A percentile compares a stretch with the other conserved stretches of the same genome.
phyloP scores from a whole-genome alignment of 2,797 vertebrate species.

The Cercopithecus neglectus region DNA sequence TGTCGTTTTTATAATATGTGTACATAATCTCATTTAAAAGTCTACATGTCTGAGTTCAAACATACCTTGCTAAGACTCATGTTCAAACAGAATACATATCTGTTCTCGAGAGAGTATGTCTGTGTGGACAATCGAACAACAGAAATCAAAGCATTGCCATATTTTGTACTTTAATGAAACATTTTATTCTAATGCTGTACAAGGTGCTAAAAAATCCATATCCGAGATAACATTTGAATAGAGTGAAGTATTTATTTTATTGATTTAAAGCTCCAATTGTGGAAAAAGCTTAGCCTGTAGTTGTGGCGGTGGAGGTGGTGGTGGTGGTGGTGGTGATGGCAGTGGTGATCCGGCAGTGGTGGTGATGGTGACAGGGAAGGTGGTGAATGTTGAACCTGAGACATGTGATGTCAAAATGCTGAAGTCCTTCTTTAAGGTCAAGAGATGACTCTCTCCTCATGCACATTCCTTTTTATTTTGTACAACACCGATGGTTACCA shows the following conservation, averaged over 20 bases:
- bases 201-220: slow-evolving; percentile 74
- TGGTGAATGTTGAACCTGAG: neutral
- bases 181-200: slow-evolving; percentile 63
- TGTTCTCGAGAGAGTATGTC: slow-evolving; percentile 74
- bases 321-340: fast-evolving
- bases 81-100: slow-evolving; percentile 70
- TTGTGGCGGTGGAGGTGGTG: neutral
- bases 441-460: neutral
- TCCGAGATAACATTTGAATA: slow-evolving; percentile 52
- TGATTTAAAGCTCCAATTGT: slow-evolving; percentile 54
- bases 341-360: too few relatives aligned
- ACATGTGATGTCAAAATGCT: neutral
- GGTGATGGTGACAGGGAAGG: neutral
- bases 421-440: neutral
- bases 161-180: slow-evolving; percentile 79
- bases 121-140: slow-evolving; percentile 48
- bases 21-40: slow-evolving; percentile 51
- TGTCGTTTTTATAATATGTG: slow-evolving; percentile 60
- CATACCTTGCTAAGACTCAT: slow-evolving; percentile 70
- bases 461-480: neutral
- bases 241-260: slow-evolving; percentile 74
- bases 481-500: neutral
- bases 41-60: slow-evolving; percentile 75
- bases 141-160: slow-evolving; percentile 71
- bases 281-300: neutral